Base-by-base conservation (phyloP, 2,113 vertebrate genomes). In the Cichladusa arquata region DNA sequence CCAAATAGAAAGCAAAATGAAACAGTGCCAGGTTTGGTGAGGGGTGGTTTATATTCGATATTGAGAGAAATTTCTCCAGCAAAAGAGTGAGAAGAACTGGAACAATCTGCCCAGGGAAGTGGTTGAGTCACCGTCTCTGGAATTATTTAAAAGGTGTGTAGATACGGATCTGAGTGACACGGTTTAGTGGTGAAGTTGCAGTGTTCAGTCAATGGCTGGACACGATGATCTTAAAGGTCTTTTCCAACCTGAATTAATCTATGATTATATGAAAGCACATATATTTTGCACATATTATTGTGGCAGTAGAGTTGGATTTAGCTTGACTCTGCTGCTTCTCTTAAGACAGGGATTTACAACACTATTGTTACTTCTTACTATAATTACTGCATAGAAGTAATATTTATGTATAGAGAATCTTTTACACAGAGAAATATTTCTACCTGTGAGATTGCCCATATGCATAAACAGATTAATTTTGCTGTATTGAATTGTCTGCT, bases 31-130 rank as follows among this genome's bases (percentile, higher is more conserved):
- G 11, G 6, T 60, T 67, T 51, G 18, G 18, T 13, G 12, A 53
- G 6, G 12, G 7, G 7, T 0, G 1, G 8, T 73, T 86, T 67
- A 42, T 12, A 29, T 60, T 73, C 0, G 0, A 36, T 56, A 42
- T 5, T 67, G 54, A 23, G 15, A 74, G 26, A 24, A 48, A 48
- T 61, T 60, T 60, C 47, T 54, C 73, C 60, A 48, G 11, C 10
- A 14, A 51, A 65, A 61, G 8, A 47, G 20, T 66, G n/a, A 26
- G 13, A 80, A 80, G 31, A 13, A 6, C 16, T 48, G 40, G 12
- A 80, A 54, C 8, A 61, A n/a, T 11, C 23, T 61, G 15, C 11
- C 18, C 26, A 67, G 2, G 22, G 15, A 61, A 48, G 4, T 28
- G 34, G 5, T 5, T 42, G 26, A 48, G 15, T 29, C 23, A 73